Base-by-base conservation (phyloP, 2,113 vertebrate genomes). In the Phoenicopterus ruber region DNA sequence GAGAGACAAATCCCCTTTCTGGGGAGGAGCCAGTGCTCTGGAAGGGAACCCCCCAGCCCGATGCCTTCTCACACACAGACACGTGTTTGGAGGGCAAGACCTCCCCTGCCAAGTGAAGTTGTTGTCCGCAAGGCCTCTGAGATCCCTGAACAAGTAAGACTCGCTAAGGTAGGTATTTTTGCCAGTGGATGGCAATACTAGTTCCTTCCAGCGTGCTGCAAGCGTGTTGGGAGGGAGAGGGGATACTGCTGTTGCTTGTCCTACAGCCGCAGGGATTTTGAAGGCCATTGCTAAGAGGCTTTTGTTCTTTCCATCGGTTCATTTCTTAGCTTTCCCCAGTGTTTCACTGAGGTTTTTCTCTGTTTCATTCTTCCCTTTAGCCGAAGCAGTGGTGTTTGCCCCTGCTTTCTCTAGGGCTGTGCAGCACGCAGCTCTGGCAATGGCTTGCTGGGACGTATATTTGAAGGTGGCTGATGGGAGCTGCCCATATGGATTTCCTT, bases 191-290 rank as follows among this genome's bases (percentile, higher is more conserved):
- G 17, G 7, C 69, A 20, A 13, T 20, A 8, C 11, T 20, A 29
- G n/a, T 14, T 58, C 55, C 73, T 84, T 8, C 32, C 58, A 69
- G 9, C 0, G 0, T 31, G 49, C 42, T 83, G 79, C 40, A 16
- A 7, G n/a, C 9, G 0, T 0, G 0, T 0, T 21, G 28, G 40
- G n/a, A 78, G 15, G 67, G 16, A 82, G 40, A 28, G 40, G 3
- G 11, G 31, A 11, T 24, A 16, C 32, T 72, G 71, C 62, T 72
- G 50, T 8, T n/a, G n/a, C 22, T 70, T 44, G 22, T 52, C 76
- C 77, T 85, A 80, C 49, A 55, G 57, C 63, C 70, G 46, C 58
- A 85, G 50, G 17, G 18, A 3, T 65, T 69, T 54, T 26, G 46
- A 73, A 66, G 29, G n/a, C 46, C 6, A 9, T 34, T 38, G 13